These are phyloP conservation scores for Emydura subglobosa DNA, from an alignment of 2,113 vertebrate species.

Conservation along the genomic window DNA sequence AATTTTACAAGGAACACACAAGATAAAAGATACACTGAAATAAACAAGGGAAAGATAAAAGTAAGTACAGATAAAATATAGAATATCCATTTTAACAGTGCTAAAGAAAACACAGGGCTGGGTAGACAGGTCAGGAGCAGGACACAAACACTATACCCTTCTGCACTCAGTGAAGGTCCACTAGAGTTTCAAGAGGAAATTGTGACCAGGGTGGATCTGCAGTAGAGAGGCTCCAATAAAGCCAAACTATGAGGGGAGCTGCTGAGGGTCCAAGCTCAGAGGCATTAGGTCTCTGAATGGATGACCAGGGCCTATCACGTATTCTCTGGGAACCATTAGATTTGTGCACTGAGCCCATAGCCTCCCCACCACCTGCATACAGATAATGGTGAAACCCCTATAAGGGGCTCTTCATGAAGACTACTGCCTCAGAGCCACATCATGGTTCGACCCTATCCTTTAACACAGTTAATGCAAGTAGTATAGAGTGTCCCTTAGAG, in stretches of 20 bases:
- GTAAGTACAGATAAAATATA: background rate
- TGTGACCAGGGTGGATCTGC: background rate
- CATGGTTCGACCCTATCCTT: background rate
- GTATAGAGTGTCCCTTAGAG: background rate
- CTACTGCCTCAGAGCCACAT: background rate
- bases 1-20: background rate
- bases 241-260: background rate
- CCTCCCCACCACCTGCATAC: background rate
- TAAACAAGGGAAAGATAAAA: background rate
- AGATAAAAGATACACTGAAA: background rate
- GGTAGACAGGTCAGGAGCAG: background rate
- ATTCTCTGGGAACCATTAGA: background rate
- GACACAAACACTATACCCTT: background rate
- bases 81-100: background rate
- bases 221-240: background rate
- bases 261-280: background rate
- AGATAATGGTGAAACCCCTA: background rate
- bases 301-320: background rate
- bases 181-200: background rate
- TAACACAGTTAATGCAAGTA: background rate
- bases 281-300: background rate
- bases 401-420: background rate
- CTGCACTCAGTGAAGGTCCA: background rate
- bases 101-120: background rate
- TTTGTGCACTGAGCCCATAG: background rate